These are phyloP conservation scores for Corapipo altera DNA, from an alignment of 2,113 vertebrate species.

Conservation along the genomic window DNA sequence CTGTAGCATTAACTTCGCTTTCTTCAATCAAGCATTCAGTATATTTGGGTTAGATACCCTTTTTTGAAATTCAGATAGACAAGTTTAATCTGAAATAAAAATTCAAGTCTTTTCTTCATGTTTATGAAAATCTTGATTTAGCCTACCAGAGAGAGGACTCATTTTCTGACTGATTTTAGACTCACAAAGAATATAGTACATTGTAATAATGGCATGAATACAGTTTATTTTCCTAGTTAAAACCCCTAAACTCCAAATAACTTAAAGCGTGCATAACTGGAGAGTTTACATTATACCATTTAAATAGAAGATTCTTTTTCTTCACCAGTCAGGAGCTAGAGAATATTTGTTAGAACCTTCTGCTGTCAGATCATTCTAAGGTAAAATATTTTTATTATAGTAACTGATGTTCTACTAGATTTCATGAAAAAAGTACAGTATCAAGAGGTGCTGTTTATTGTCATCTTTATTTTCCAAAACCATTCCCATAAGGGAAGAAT, in stretches of 20 bases:
- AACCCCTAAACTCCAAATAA: background rate
- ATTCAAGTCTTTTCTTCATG: background rate
- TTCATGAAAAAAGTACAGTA: background rate
- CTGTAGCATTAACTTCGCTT: background rate
- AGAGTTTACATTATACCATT: background rate
- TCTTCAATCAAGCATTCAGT: background rate
- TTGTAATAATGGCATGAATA: background rate
- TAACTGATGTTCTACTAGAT: background rate
- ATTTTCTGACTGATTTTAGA: background rate
- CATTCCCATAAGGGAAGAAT: background rate
- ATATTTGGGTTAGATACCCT: background rate
- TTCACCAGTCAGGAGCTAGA: background rate
- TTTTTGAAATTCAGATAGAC: background rate
- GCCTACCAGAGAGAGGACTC: background rate
- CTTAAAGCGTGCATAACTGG: background rate
- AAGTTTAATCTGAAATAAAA: background rate
- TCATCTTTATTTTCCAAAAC: background rate
- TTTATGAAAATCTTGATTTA: background rate
- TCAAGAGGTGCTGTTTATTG: background rate
- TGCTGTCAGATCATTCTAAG: background rate
- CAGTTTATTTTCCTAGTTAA: background rate
- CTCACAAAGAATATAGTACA: background rate
- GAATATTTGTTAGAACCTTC: background rate
- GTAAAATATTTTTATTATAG: background rate
- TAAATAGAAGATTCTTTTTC: background rate